Conservation (phyloP, 2,113 vertebrate species). For the Neopipo cinnamomea region DNA sequence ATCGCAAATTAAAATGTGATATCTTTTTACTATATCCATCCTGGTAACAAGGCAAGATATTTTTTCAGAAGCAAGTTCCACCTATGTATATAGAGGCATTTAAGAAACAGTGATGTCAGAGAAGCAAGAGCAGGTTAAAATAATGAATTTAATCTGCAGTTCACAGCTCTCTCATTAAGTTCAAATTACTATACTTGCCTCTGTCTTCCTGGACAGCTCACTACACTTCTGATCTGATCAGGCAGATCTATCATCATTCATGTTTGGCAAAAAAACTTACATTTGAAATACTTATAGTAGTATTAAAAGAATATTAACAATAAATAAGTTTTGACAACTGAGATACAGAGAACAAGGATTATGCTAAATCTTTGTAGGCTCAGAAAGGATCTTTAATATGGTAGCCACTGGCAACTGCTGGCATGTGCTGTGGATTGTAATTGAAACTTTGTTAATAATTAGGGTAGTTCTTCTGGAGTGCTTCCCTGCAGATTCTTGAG, state of each 20-base stretch:
- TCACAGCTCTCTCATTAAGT: background rate
- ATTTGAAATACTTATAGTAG: background rate
- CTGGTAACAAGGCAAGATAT: background rate
- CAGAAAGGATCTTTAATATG: background rate
- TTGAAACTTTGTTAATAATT: conserved; percentile 38
- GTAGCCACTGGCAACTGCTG: conserved; percentile 23
- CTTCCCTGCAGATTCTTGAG: conserved; percentile 40
- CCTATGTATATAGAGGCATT: background rate
- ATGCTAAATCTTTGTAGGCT: background rate
- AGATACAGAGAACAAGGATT: background rate
- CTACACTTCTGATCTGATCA: background rate
- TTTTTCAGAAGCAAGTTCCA: background rate
- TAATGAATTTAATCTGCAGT: background rate
- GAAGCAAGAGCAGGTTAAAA: background rate
- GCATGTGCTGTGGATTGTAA: conserved; percentile 1
- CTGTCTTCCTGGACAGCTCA: background rate
- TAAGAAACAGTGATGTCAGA: background rate
- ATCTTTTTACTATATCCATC: background rate
- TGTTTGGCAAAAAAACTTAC: background rate
- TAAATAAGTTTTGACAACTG: background rate
- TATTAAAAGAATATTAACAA: background rate
- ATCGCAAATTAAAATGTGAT: background rate
- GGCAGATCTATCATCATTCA: background rate
- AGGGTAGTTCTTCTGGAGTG: background rate
- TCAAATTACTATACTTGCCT: background rate